A percentile compares a stretch with the other conserved stretches of the same genome.
phyloP scores from a whole-genome alignment of 2,797 vertebrate species.

The Clarias pachynema region DNA sequence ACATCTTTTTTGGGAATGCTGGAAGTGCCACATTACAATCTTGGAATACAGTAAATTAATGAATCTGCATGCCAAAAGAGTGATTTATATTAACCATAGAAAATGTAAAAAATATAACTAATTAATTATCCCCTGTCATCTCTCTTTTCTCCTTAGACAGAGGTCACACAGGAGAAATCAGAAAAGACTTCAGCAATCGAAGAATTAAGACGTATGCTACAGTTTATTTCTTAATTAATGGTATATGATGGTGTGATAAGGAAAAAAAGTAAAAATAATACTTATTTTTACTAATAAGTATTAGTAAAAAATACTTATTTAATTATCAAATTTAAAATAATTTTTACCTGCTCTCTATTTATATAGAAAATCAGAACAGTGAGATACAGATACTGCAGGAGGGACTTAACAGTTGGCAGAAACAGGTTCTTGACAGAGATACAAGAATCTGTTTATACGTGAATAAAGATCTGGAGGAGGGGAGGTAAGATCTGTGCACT shows the following conservation, averaged over 20 bases:
- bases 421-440: constrained; percentile 69
- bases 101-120: background rate
- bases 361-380: constrained; percentile 55
- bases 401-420: constrained; percentile 61
- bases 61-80: background rate
- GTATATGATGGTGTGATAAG: background rate
- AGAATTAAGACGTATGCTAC: constrained; percentile 64
- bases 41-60: background rate
- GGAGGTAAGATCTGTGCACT: constrained; percentile 63
- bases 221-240: background rate
- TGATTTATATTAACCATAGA: background rate
- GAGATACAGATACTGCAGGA: constrained; percentile 55
- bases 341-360: background rate
- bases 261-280: too few species aligned
- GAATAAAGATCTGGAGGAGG: constrained; percentile 62
- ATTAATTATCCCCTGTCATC: background rate
- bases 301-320: background rate
- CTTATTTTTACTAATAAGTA: too few species aligned
- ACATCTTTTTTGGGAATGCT: background rate
- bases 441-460: constrained; percentile 68
- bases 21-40: background rate
- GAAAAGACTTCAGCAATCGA: background rate
- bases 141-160: constrained; percentile 55
- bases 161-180: constrained; percentile 43
- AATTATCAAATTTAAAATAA: background rate